Evolutionary conservation across 2,888 invertebrate genomes (phyloP), one percentile per base, ranked within the genome.

Genomic region (Apodemia duryi): DNA sequence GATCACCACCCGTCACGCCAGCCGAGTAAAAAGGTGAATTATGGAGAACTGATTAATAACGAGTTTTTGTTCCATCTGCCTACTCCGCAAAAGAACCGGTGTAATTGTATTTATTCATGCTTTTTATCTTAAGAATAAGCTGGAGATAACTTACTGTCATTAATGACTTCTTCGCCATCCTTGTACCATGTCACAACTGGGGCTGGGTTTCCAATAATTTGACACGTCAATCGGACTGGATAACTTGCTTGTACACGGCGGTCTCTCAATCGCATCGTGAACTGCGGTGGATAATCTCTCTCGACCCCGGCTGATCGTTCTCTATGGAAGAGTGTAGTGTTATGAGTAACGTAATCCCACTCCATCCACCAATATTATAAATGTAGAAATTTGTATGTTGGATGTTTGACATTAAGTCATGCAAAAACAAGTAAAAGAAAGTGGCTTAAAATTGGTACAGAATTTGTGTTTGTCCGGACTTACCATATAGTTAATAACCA

Each of bases 151-250:
- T 90, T 81, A 94, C 95, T 93, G 73, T 94, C 94, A 71, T 89
- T 79, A 1, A 74, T 73, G 10, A 97, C 86, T 71, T 94, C 91
- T 66, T 93, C 85, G 0, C 95, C 96, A 77, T 98, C 95, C 81
- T 96, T 97, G 80, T 92, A 95, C 98, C 98, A 99, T n/a, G 94
- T 93, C 49, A 98, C 88, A 28, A 88, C 88, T 0, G 98, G 96
- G 2, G 91, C 80, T 0, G 98, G 98, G 71, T 93, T 92, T 1
- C 97, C 97, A 10, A 95, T 93, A 2, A 96, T 94, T 85, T 98
- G 97, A 75, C 97, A 98, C 0, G 97, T 97, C 38, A 98, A 89
- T 43, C 97, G 93, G 6, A 97, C 96, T 0, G 97, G 97, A 81
- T 96, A 96, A 0, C 96, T 95, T 2, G 95, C 94, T 83, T 97